Base-by-base conservation (phyloP, 2,113 vertebrate species). In the Tetrax tetrax region DNA sequence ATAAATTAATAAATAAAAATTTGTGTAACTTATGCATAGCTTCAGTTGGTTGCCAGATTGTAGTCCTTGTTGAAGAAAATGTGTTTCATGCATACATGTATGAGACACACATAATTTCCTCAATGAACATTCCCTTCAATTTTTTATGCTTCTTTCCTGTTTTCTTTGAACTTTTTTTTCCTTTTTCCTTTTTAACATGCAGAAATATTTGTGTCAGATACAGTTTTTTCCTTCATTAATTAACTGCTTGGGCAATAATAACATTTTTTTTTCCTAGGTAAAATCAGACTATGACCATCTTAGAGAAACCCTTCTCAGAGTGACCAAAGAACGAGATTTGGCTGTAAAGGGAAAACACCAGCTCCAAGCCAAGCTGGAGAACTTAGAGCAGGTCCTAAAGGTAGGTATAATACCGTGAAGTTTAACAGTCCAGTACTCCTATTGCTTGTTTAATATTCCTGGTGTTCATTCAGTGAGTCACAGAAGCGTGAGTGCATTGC, bases 301-400 rank as follows among this genome's bases (percentile, higher is more conserved):
- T 93, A 97, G 97, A 97, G 98, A 98, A 98, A 87, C 92, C 91
- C 98, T 99, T 79, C 91, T 98, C 80, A 85, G 97, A 97, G 98
- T 99, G 98, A 99, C 98, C 97, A 93, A 98, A 93, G 98, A 98
- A 94, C 98, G 98, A 97, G 98, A 99, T 98, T 98, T 98, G 98
- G 99, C 99, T 93, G 92, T 98, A 97, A 98, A 97, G 98, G 98
- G 98, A 97, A 99, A 98, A 95, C 98, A 96, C 95, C 98, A 98
- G 98, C 98, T 99, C 98, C 98, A 97, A 99, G 99, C 97, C 99
- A 99, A 99, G 98, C 99, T 99, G 99, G 99, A 99, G 99, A 99
- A 99, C 98, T 96, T 99, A 98, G 99, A 99, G 98, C 99, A 99
- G 98, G 99, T 99, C 98, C 99, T 99, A 96, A 99, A 99, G 99